Evolutionary conservation across 2,888 invertebrate species (phyloP), one percentile per base, ranked within the genome.

Genomic region (Trachelus stipa): DNA sequence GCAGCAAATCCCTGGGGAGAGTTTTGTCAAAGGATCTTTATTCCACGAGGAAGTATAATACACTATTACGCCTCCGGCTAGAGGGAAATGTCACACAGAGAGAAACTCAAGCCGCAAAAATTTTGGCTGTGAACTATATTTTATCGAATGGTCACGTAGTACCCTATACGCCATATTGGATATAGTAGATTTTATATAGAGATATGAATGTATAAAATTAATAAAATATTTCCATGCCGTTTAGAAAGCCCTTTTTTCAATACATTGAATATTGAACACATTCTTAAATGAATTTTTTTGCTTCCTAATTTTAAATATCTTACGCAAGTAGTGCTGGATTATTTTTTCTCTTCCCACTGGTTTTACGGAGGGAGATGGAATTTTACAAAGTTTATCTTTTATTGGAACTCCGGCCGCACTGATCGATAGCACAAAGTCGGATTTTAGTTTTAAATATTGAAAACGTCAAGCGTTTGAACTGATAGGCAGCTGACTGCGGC

Each of bases 1-100:
- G 56, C 88, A 89, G 86, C 87, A 85, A 82, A 82, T 91, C 91
- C 88, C 90, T 84, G 81, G 91, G 89, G 91, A 91, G 87, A 86
- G 90, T 91, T 91, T 91, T 91, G 91, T 91, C 91, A 91, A 91
- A 91, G 91, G 90, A 91, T 91, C 91, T 91, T 90, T 91, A 91
- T 91, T 90, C 91, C 86, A 88, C 86, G 88, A 87, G 89, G 86
- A 90, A 88, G 88, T 90, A 89, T 91, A 91, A 90, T 90, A 90
- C 85, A 87, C 88, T 87, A 88, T 88, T 85, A 80, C 82, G 85
- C 88, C 90, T 83, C 81, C 79, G 87, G 90, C 83, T 81, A 83
- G 81, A 85, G 87, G 88, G 90, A 91, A 91, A 90, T 87, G 87
- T 87, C 88, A 88, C 87, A 87, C 82, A 87, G 85, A 85, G 81